Conservation (phyloP, 1,140 invertebrate genomes). For the Triops cancriformis region DNA sequence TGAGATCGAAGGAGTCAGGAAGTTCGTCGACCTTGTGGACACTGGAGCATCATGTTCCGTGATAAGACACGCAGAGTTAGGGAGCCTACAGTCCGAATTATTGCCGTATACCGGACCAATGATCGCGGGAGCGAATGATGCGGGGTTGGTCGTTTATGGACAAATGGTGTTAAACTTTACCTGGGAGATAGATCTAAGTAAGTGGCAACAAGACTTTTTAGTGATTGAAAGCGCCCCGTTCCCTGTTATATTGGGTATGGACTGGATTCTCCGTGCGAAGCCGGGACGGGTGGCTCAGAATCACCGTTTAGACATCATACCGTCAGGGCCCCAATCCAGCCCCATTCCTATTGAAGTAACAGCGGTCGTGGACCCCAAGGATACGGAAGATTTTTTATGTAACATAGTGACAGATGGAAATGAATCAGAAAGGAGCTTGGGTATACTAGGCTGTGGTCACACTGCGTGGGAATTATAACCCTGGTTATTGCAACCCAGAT, state of each 20-base stretch:
- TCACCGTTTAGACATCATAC: background rate
- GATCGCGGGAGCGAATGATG: too few relatives aligned
- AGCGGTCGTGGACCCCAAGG: background rate
- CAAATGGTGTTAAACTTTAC: background rate
- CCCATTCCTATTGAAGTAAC: background rate
- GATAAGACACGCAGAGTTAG: background rate
- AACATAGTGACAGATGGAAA: background rate
- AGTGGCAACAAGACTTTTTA: background rate
- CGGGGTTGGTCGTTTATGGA: background rate
- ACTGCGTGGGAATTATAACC: too few relatives aligned
- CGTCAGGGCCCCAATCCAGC: background rate
- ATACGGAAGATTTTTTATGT: background rate
- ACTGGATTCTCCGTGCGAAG: background rate
- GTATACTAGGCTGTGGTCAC: too few relatives aligned
- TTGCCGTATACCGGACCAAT: background rate
- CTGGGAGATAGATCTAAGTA: background rate
- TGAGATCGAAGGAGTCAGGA: background rate
- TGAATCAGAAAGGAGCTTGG: background rate
- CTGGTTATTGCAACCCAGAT: too few relatives aligned
- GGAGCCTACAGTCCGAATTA: background rate
- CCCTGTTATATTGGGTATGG: background rate
- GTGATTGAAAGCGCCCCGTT: background rate
- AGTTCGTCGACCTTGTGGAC: background rate
- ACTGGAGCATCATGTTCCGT: background rate
- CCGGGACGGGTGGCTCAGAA: too few relatives aligned